Base-by-base conservation (phyloP, 2,113 vertebrate species). In the Accipiter virgatus region DNA sequence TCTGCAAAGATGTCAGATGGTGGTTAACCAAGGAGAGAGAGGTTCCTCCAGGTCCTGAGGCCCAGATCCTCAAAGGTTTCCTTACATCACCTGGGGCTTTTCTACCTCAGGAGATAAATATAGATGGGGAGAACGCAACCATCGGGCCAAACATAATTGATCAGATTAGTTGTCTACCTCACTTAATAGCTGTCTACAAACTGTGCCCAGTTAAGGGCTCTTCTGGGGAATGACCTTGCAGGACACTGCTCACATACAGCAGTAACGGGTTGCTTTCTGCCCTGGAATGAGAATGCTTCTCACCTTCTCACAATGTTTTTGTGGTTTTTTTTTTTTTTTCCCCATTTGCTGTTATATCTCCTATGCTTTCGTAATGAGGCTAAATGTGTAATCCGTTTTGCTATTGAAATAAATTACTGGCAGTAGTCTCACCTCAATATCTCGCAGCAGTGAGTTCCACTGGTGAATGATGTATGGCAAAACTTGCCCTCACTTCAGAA, bases 101-200 rank as follows among this genome's bases (percentile, higher is more conserved):
- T 40, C 56, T 55, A 7, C 50, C 63, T 56, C 56, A 26, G 78
- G 53, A 84, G 58, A 16, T 32, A 48, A 81, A 81, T 3, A 7
- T 16, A 8, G 0, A 0, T 43, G 63, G n/a, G 0, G 5, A 40
- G 50, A 71, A n/a, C 7, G 13, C 17, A 86, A 65, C 8, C 1
- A 8, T 16, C 16, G 27, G 31, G 14, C 11, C 65, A 67, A 8
- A 56, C 42, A 58, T 11, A 32, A 81, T 0, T 29, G 32, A 40
- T 27, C 34, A 52, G 43, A 50, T 50, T 6, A 40, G 25, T 9
- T 45, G 10, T 38, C 59, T 45, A 3, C 9, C 26, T 88, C 32
- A 48, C 2, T 74, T 85, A 71, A 75, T 16, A 90, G 38, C 29
- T 40, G 29, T 12, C 11, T 6, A 25, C 13, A 79, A 59, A 59